Evolutionary conservation across 2,797 vertebrate genomes (phyloP).

Genomic region (Anabacerthia variegaticeps): DNA sequence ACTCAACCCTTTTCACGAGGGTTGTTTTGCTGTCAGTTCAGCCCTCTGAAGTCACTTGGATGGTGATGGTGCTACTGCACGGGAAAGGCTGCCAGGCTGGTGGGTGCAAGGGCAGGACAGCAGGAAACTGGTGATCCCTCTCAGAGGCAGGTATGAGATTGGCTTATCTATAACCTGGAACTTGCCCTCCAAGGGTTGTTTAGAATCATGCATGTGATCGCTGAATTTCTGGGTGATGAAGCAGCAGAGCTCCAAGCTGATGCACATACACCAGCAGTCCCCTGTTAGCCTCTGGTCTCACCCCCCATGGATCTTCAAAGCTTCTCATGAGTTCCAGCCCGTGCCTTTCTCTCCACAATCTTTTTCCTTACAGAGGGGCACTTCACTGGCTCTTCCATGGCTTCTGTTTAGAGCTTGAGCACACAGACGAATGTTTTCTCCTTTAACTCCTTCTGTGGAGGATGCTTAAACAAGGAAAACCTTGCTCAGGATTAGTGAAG

Average conservation of each 20-base stretch:
- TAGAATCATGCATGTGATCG: fast-evolving
- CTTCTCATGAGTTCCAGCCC: not conserved
- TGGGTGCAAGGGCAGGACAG: not conserved
- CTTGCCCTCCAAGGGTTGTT: not conserved
- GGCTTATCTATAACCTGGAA: not conserved
- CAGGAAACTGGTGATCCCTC: not conserved
- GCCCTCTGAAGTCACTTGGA: not conserved
- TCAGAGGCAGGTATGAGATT: not conserved
- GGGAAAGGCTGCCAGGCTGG: not conserved
- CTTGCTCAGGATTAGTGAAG: not conserved
- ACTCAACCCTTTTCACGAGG: not conserved
- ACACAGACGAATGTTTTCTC: fast-evolving
- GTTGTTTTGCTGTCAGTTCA: not conserved
- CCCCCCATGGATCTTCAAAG: not conserved
- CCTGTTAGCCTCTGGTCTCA: not conserved
- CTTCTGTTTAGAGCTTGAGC: not conserved
- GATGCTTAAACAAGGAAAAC: not conserved
- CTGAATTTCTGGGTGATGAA: not conserved
- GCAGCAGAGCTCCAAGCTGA: not conserved
- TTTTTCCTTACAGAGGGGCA: not conserved
- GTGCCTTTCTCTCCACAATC: not conserved
- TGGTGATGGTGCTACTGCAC: not conserved
- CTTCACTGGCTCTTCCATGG: not conserved
- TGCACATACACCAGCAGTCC: not conserved
- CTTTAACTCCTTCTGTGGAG: not conserved